A percentile compares a stretch with the other conserved stretches of the same genome.
phyloP scores from a whole-genome alignment of 1,140 invertebrate genomes.

The Orchesella cincta region DNA sequence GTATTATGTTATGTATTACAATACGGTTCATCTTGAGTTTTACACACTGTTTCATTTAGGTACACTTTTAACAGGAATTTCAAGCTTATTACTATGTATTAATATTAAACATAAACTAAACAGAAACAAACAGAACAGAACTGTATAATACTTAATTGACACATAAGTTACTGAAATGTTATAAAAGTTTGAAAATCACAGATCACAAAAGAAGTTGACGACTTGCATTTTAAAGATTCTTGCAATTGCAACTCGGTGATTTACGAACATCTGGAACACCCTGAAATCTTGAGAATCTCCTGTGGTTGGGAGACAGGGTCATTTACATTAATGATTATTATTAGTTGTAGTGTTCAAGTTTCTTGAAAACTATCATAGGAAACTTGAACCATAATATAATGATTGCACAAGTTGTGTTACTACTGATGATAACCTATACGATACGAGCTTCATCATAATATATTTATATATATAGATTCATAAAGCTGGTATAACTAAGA shows the following conservation, averaged over 20 bases:
- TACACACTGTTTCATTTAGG: constrained; percentile 16
- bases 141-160: constrained; percentile 25
- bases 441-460: no score
- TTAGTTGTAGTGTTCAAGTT: constrained; percentile 1
- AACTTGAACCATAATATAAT: no score
- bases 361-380: no score
- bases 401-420: no score
- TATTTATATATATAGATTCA: no score
- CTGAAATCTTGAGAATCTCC: constrained; percentile 14
- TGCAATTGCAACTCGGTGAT: not conserved
- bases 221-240: constrained; percentile 34
- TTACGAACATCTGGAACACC: not conserved
- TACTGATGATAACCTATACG: no score
- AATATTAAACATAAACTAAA: constrained; percentile 14
- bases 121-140: constrained; percentile 21
- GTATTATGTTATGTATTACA: constrained; percentile 3
- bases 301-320: constrained; percentile 11
- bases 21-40: not conserved
- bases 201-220: constrained; percentile 42
- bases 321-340: not conserved
- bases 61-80: constrained; percentile 26
- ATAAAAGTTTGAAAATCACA: constrained; percentile 45
- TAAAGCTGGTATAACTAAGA: no score
- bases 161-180: constrained; percentile 28
- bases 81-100: constrained; percentile 6